Evolutionary conservation across 2,888 invertebrate genomes (phyloP).

Genomic region (Pollenia angustigena): DNA sequence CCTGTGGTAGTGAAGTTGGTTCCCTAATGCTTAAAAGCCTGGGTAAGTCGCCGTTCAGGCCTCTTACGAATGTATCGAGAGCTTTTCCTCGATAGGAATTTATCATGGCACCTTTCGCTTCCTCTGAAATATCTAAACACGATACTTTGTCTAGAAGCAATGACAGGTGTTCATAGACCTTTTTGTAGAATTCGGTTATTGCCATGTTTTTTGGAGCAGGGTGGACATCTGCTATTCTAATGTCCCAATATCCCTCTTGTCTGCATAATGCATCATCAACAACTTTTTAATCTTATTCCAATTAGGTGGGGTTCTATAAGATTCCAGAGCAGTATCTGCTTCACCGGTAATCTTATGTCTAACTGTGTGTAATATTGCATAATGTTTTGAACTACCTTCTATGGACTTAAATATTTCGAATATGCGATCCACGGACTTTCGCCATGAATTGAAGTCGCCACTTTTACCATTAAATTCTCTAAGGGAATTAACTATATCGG

Average conservation of each 20-base stretch:
- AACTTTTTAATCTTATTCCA: conserved; percentile 28
- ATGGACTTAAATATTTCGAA: background rate
- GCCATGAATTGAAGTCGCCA: conserved; percentile 26
- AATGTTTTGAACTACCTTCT: background rate
- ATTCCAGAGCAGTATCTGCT: conserved; percentile 52
- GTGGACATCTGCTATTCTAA: conserved; percentile 39
- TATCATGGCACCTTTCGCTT: background rate
- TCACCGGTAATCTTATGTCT: conserved; percentile 49
- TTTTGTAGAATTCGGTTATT: conserved; percentile 20
- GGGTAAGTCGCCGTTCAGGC: conserved; percentile 14
- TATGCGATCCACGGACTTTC: conserved; percentile 34
- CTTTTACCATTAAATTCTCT: no score
- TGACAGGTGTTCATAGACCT: conserved; percentile 19
- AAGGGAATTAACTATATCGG: no score
- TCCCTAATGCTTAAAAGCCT: background rate
- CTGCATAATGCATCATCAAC: conserved; percentile 32
- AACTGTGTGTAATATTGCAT: conserved; percentile 15
- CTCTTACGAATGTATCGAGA: conserved; percentile 17
- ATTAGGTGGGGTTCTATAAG: conserved; percentile 54
- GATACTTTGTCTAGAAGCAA: conserved; percentile 22
- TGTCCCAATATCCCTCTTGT: conserved; percentile 33
- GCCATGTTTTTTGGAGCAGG: conserved; percentile 4
- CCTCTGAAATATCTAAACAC: conserved; percentile 18
- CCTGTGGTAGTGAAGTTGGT: background rate
- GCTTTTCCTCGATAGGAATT: conserved; percentile 11